Conservation (phyloP, 2,113 vertebrate genomes). For the Scopus umbretta region DNA sequence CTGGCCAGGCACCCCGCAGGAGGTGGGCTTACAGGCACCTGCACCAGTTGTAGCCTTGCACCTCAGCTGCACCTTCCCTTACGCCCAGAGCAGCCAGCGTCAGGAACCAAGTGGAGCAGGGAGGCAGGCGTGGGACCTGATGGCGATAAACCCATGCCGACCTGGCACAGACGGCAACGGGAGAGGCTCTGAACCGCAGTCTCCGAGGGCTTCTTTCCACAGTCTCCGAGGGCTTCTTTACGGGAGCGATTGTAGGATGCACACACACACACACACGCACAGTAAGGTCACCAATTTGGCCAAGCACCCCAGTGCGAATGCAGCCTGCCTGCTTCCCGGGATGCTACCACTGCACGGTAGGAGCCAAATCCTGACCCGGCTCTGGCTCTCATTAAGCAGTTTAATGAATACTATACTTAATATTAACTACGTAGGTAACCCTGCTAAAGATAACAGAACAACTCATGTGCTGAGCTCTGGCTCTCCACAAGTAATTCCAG, state of each 20-base stretch:
- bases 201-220: fast-evolving
- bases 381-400: neutral
- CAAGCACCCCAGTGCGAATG: neutral
- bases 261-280: too few relatives aligned
- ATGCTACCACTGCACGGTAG: neutral
- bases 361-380: neutral
- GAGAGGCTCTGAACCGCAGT: fast-evolving
- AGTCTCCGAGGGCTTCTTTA: neutral
- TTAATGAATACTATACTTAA: neutral
- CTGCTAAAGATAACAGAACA: neutral
- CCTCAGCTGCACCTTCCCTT: neutral
- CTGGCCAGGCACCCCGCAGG: fast-evolving
- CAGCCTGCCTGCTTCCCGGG: neutral
- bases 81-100: fast-evolving
- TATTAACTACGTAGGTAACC: neutral
- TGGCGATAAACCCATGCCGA: fast-evolving
- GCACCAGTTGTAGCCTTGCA: fast-evolving
- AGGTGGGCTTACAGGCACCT: neutral
- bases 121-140: neutral
- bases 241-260: fast-evolving
- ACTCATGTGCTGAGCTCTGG: neutral
- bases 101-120: neutral
- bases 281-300: neutral
- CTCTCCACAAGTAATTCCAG: neutral
- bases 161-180: fast-evolving